Conservation (phyloP, 2,888 invertebrate genomes). For the Xanthorhoe spadicearia region DNA sequence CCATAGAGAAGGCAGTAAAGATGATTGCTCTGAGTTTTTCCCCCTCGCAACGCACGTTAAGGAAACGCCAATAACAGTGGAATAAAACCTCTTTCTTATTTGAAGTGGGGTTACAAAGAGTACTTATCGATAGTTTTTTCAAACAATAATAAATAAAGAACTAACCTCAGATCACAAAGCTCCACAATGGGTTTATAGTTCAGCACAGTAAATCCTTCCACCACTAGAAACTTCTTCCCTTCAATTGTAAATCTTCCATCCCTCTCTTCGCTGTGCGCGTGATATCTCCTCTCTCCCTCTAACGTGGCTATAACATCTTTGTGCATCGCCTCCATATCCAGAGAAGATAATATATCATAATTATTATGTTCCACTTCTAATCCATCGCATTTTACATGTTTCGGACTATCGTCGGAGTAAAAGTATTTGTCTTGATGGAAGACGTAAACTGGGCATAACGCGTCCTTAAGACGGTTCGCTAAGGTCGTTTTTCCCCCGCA, state of each 20-base stretch:
- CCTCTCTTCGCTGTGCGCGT: conserved; percentile 31
- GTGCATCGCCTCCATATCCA: conserved; percentile 90
- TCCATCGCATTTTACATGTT: conserved; percentile 86
- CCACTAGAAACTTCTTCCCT: conserved; percentile 84
- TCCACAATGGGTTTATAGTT: conserved; percentile 87
- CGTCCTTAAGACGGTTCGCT: conserved; percentile 81
- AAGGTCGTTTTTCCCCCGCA: conserved; percentile 93
- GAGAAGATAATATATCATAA: conserved; percentile 88
- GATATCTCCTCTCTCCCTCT: conserved; percentile 47
- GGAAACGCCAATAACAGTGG: no score
- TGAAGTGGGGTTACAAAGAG: no score
- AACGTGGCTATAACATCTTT: conserved; percentile 82
- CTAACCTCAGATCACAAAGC: conserved; percentile 87
- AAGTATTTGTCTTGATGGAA: conserved; percentile 92
- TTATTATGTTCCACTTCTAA: conserved; percentile 91
- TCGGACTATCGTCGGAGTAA: conserved; percentile 86
- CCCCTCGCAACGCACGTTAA: no score
- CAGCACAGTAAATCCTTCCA: conserved; percentile 92
- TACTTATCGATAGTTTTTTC: no score
- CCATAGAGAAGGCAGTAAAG: no score
- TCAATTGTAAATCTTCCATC: conserved; percentile 38
- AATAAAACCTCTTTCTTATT: no score
- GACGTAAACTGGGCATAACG: conserved; percentile 76
- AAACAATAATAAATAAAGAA: conserved; percentile 9
- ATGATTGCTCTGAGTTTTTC: no score